Evolutionary conservation across 35 echinoderm and acorn worm species (phyloP).

Genomic region (Chiridota heheva): DNA sequence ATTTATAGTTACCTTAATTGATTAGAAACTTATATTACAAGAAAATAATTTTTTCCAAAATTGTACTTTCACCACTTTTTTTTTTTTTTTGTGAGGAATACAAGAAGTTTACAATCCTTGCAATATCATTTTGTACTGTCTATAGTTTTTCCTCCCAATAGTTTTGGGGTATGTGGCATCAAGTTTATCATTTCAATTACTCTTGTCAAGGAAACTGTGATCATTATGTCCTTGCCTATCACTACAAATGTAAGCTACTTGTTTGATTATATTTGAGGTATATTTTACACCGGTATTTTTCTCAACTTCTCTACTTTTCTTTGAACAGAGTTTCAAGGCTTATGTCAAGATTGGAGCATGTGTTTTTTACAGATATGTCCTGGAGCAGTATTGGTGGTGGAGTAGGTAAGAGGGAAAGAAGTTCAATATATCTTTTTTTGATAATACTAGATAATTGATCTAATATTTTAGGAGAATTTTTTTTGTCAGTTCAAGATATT

Average conservation of each 20-base stretch:
- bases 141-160: too few relatives aligned
- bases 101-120: too few relatives aligned
- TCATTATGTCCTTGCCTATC: not conserved
- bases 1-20: too few relatives aligned
- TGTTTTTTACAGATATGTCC: conserved; percentile 79
- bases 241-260: not conserved
- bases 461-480: not conserved
- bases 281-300: not conserved
- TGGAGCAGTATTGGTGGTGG: conserved; percentile 89
- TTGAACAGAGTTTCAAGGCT: conserved; percentile 54
- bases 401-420: conserved; percentile 47
- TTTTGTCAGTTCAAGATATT: not conserved
- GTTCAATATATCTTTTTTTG: not conserved
- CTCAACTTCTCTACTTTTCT: not conserved
- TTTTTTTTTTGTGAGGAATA: too few relatives aligned
- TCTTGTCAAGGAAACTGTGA: not conserved
- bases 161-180: not conserved
- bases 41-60: too few relatives aligned
- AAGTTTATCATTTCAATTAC: not conserved
- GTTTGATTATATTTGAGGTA: not conserved
- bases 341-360: conserved; percentile 73
- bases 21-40: too few relatives aligned
- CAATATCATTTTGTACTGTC: too few relatives aligned
- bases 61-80: too few relatives aligned
- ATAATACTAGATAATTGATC: not conserved